Evolutionary conservation across 2,797 vertebrate species (phyloP).

Genomic region (Microctenopoma stevenorrisi): DNA sequence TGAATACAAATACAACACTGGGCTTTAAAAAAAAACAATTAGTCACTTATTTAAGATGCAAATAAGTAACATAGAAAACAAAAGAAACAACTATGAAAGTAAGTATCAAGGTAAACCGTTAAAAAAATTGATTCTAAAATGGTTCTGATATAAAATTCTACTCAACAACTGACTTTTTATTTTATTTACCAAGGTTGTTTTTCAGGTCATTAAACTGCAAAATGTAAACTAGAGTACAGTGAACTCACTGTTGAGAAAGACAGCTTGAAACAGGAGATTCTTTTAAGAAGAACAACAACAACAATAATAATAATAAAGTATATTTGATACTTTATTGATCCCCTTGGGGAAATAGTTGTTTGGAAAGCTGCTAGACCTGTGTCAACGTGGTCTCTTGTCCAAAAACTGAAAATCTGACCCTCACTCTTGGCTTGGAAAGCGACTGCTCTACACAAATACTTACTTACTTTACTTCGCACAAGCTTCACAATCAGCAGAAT

Average conservation of each 20-base stretch:
- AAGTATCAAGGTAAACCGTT: background rate
- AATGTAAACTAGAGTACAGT: background rate
- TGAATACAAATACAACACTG: background rate
- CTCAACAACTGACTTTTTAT: background rate
- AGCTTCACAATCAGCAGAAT: background rate
- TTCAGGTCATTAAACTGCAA: background rate
- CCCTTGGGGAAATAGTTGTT: no score
- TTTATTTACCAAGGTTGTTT: constrained; percentile 6
- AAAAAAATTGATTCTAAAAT: background rate
- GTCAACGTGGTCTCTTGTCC: no score
- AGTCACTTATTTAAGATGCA: background rate
- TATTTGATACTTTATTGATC: no score
- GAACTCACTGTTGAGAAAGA: background rate
- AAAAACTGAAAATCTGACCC: no score
- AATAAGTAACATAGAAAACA: background rate
- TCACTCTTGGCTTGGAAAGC: no score
- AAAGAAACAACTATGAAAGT: background rate
- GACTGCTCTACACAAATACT: background rate
- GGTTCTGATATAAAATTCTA: background rate
- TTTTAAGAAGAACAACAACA: no score
- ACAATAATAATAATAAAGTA: no score
- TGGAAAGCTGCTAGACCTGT: no score
- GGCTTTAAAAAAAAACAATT: background rate
- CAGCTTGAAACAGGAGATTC: background rate
- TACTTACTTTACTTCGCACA: background rate